Evolutionary conservation across 2,797 vertebrate species (phyloP), one percentile per base, ranked within the genome.

Genomic region (Anguilla pacifica): DNA sequence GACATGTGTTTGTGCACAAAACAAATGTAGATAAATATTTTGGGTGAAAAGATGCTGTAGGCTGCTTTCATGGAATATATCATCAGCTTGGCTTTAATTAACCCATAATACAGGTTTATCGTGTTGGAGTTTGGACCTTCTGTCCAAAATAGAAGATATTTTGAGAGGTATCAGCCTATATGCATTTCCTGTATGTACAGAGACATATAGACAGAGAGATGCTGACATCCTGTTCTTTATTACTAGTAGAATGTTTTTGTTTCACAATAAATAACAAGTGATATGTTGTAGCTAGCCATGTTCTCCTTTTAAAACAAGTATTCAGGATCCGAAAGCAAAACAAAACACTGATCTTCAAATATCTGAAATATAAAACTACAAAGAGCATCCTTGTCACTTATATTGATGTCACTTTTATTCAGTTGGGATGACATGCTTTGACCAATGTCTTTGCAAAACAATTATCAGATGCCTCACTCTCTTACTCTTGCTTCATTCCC

Each of bases 401-500:
- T 64, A 46, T 13, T 81, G 81, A 11, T 31, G 72, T 2, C 28
- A 3, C 51, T 53, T 55, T 55, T 79, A 39, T 35, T 86, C 35
- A 7, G 22, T 82, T 86, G 86, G 59, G 55, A 81, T n/a, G 39
- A 19, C 46, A n/a, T 46, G 72, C 70, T 53, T 59, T n/a, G 17
- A 17, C 86, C 11, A 15, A 51, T 51, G 43, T 2, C 46, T 82
- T 51, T 51, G 79, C 79, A 49, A n/a, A 51, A 82, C 31, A 6
- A 79, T 43, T 19, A 39, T 46, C 46, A 46, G 51, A 46, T 82
- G 79, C 19, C 13, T 55, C 87, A 83, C 28, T 31, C 25, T 0
- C 39, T 43, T 39, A 57, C 28, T 74, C 43, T 39, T 84, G 35
- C n/a, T 35, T 87, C 49, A 84, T 87, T 87, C 67, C 82, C 61